A percentile compares a stretch with the other conserved stretches of the same genome.
phyloP scores from a whole-genome alignment of 2,113 vertebrate genomes.

The Platichthys flesus region DNA sequence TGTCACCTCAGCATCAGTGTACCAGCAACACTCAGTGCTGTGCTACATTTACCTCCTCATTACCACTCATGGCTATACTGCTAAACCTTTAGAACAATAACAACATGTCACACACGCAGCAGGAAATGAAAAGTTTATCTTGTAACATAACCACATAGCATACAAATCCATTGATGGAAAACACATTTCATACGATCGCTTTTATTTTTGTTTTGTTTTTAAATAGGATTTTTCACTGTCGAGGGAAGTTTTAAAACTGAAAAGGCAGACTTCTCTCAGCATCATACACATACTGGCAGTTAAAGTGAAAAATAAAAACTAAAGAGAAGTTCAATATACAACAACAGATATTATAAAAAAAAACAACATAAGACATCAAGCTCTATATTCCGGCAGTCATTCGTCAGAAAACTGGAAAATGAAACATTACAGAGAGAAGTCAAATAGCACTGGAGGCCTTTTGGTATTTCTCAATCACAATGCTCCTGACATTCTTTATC shows the following conservation, averaged over 20 bases:
- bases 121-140: not conserved
- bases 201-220: conserved; percentile 70
- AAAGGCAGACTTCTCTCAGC: conserved; percentile 69
- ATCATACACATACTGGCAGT: conserved; percentile 74
- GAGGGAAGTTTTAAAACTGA: conserved; percentile 68
- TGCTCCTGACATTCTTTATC: conserved; percentile 63
- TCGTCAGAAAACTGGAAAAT: conserved; percentile 65
- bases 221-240: conserved; percentile 69
- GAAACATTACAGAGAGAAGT: conserved; percentile 46
- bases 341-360: conserved; percentile 60
- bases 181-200: conserved; percentile 69
- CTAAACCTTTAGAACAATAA: not conserved
- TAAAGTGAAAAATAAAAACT: conserved; percentile 69
- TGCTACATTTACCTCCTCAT: too few species aligned
- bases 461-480: conserved; percentile 55
- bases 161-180: conserved; percentile 41
- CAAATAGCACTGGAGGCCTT: conserved; percentile 72
- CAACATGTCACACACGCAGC: not conserved
- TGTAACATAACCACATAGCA: conserved; percentile 30
- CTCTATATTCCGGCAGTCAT: conserved; percentile 71
- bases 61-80: too few species aligned
- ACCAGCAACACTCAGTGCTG: too few species aligned
- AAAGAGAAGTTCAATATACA: conserved; percentile 69
- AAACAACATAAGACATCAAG: conserved; percentile 59
- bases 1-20: too few species aligned